Percentiles rank a stretch among this genome's conserved stretches.
phyloP scores from a whole-genome alignment of 2,113 vertebrate genomes.

The Mohoua ochrocephala region DNA sequence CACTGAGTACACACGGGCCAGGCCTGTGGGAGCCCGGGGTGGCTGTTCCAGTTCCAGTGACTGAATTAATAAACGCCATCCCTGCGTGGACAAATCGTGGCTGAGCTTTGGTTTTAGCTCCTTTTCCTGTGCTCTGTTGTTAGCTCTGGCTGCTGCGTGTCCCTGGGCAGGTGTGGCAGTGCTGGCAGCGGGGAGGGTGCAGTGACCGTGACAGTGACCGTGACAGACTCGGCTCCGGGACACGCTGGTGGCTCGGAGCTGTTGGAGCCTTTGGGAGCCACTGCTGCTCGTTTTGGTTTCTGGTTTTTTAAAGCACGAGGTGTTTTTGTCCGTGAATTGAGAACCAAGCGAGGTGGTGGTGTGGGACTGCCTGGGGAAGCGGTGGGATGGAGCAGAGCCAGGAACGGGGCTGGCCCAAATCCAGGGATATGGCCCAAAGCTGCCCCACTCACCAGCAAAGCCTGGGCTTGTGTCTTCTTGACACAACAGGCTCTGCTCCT shows the following conservation, averaged over 20 bases:
- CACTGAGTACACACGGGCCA: accelerated
- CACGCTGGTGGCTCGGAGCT: not conserved
- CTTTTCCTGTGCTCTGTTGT: too few species aligned
- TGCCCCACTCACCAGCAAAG: accelerated
- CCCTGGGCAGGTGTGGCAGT: not conserved
- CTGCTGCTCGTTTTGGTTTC: not conserved
- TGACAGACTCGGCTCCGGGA: accelerated
- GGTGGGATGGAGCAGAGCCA: not conserved
- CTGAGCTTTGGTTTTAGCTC: not conserved
- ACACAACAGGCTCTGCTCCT: accelerated
- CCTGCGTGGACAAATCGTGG: accelerated
- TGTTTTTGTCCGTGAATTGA: not conserved
- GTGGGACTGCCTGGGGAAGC: not conserved
- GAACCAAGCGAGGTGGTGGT: accelerated
- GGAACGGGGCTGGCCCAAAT: not conserved
- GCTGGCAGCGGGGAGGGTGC: not conserved
- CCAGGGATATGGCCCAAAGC: not conserved
- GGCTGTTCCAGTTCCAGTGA: too few species aligned
- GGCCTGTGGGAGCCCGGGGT: not conserved
- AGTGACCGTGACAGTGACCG: accelerated
- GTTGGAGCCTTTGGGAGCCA: accelerated
- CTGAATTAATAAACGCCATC: not conserved
- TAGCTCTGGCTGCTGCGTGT: not conserved
- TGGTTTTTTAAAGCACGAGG: not conserved
- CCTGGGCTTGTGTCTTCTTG: not conserved